These are phyloP conservation scores for Microctonus brassicae DNA, from an alignment of 2,888 invertebrate species.

Conservation along the genomic window DNA sequence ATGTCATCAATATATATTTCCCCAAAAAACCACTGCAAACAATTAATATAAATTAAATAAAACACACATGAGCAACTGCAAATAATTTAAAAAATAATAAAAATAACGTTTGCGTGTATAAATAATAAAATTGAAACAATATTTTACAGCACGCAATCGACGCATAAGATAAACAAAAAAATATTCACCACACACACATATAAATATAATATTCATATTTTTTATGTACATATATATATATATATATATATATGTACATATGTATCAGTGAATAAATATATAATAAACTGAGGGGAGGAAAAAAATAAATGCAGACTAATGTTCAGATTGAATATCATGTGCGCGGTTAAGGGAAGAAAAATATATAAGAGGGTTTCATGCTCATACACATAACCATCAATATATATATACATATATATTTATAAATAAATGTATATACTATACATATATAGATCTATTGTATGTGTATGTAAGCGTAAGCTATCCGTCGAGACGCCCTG, in stretches of 20 bases:
- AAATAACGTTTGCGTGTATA: not conserved
- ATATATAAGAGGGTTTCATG: constrained; percentile 13
- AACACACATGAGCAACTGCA: too few relatives aligned
- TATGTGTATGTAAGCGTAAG: constrained; percentile 31
- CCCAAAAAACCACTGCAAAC: too few relatives aligned
- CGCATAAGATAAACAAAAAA: not conserved
- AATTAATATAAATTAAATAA: too few relatives aligned
- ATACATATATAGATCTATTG: constrained; percentile 9
- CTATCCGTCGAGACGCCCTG: constrained; percentile 42
- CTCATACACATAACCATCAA: not conserved
- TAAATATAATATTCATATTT: too few relatives aligned
- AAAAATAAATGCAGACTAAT: not conserved
- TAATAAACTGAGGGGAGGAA: not conserved
- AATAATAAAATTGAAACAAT: not conserved
- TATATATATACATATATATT: too few relatives aligned
- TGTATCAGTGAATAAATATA: not conserved
- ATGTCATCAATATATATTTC: too few relatives aligned
- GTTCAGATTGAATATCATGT: constrained; percentile 11
- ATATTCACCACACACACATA: not conserved
- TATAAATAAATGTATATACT: not conserved
- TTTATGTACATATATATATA: too few relatives aligned
- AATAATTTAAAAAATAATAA: too few relatives aligned
- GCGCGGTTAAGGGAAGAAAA: constrained; percentile 15
- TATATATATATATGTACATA: not conserved
- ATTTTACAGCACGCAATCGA: not conserved